phyloP scores from a whole-genome alignment of 2,888 invertebrate species.

The Pammene aurita region DNA sequence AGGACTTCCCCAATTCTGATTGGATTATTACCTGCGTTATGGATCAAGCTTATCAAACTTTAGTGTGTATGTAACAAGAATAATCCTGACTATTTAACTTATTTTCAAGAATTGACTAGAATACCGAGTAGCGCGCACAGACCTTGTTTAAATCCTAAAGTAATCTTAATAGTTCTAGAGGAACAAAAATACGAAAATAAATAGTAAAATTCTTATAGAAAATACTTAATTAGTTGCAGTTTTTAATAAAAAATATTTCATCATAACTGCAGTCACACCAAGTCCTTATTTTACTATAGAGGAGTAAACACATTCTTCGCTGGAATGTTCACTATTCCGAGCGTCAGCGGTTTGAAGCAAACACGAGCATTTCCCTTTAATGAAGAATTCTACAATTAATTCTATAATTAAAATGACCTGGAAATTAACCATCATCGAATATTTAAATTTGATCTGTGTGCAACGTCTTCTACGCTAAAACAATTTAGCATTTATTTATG shows the following conservation, averaged over 20 bases:
- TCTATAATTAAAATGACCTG: background rate
- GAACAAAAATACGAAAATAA: background rate
- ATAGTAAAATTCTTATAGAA: background rate
- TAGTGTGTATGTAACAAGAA: background rate
- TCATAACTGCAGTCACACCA: background rate
- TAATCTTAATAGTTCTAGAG: no score
- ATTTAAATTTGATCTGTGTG: background rate
- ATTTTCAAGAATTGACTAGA: no score
- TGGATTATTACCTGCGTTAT: constrained; percentile 5
- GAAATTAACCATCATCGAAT: background rate
- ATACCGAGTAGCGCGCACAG: no score
- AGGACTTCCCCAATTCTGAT: constrained; percentile 20
- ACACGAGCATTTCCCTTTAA: constrained; percentile 49
- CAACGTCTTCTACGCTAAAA: no score
- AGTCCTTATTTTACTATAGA: constrained; percentile 36
- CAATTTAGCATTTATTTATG: no score
- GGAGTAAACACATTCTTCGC: constrained; percentile 45
- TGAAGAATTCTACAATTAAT: constrained; percentile 43
- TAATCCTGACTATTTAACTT: background rate
- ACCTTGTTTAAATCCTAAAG: no score
- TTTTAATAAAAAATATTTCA: constrained; percentile 6
- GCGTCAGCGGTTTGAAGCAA: constrained; percentile 44
- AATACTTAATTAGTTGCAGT: background rate
- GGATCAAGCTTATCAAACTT: constrained; percentile 5
- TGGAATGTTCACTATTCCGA: constrained; percentile 46